Evolutionary conservation across 2,888 invertebrate species (phyloP), one percentile per base, ranked within the genome.

Genomic region (Geotrupes spiniger): DNA sequence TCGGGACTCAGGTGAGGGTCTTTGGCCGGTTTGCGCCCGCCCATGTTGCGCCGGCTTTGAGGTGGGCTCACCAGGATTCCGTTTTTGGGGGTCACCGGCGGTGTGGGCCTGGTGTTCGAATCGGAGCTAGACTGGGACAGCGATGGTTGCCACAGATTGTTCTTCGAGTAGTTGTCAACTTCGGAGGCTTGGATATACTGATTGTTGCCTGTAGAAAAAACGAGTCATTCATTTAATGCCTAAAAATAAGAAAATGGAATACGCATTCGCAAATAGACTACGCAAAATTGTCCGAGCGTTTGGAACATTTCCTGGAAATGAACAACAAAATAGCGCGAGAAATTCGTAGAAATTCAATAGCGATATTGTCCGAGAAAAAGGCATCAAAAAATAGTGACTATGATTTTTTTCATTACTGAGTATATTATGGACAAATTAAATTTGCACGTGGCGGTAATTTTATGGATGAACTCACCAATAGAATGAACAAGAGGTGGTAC

Each of bases 1-100:
- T 97, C 95, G 1, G 93, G 92, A 36, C 87, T 80, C 68, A 90
- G 78, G 72, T 89, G 84, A 57, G 83, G 78, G 52, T 87, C 84
- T 66, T 87, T 85, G 49, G 79, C 80, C 10, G 92, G 92, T 57
- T 91, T 79, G 6, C 92, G 78, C 42, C 92, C 92, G 48, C 92
- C 92, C 82, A 88, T 87, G 71, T 89, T 91, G 63, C 88, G 82
- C 47, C 86, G 65, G 51, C 49, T 59, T 15, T 54, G 57, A 26
- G 49, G 44, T 46, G 51, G 41, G 31, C 51, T 45, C 29, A 42
- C 50, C 16, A 49, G 49, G 17, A 56, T 48, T 51, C 53, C 55
- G 42, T 52, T 57, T 36, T 61, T 59, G 10, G 62, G 62, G 38
- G 64, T 63, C 33, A 66, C 56, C 9, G 67, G 67, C 29, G 71